Evolutionary conservation across 1,140 invertebrate species (phyloP).

Genomic region (Macrobrachium rosenbergii): DNA sequence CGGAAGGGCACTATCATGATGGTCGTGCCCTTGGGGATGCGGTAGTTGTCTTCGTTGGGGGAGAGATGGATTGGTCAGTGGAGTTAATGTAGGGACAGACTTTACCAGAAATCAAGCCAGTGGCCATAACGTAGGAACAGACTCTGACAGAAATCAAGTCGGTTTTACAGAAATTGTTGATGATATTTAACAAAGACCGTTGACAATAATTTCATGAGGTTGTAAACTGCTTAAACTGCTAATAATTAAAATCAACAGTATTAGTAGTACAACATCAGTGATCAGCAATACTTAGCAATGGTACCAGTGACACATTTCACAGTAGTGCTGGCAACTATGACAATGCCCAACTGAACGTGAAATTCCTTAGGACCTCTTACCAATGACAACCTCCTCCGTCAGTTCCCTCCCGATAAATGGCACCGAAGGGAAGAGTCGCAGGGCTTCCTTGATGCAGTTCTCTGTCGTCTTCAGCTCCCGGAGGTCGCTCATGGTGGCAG

Average conservation of each 20-base stretch:
- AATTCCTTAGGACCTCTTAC: constrained; percentile 81
- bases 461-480: constrained; percentile 87
- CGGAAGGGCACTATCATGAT: constrained; percentile 78
- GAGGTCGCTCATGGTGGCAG: constrained; percentile 81
- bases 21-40: constrained; percentile 78
- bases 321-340: not conserved
- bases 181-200: no score
- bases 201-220: no score
- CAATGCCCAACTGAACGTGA: constrained; percentile 78
- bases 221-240: not conserved
- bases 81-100: not conserved
- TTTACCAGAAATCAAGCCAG: not conserved
- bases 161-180: no score
- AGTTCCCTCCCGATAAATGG: constrained; percentile 75
- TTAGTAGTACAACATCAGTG: constrained; percentile 71
- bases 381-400: constrained; percentile 46
- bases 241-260: not conserved
- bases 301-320: constrained; percentile 75
- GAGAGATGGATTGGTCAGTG: not conserved
- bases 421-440: constrained; percentile 84
- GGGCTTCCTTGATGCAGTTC: constrained; percentile 82
- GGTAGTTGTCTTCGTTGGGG: constrained; percentile 71
- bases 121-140: no score
- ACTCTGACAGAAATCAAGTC: no score
- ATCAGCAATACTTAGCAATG: constrained; percentile 76